Base-by-base conservation (phyloP, 2,113 vertebrate species). In the Oriolus oriolus region DNA sequence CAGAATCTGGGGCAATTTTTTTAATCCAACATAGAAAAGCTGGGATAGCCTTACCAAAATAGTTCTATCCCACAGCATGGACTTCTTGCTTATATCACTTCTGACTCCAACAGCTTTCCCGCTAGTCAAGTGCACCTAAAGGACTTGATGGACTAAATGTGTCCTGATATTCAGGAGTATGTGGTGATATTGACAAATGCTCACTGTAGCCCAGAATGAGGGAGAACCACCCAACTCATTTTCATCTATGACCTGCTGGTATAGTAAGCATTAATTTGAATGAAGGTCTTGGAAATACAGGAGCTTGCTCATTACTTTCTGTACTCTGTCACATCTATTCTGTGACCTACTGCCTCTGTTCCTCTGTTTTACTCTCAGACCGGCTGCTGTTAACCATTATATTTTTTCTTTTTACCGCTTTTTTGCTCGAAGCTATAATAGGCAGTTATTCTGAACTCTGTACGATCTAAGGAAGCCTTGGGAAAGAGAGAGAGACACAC, bases 241-340 rank as follows among this genome's bases (percentile, higher is more conserved):
- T 94, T 95, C 52, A 76, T 79, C 41, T 73, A 26, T 65, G 84
- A 95, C 89, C 77, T 87, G 41, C 37, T 19, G 28, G 52, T 68
- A 89, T 13, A 50, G 71, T 92, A 95, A 96, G 61, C 69, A 78
- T 54, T 97, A 61, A 91, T 97, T 97, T 97, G 93, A 97, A 96
- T 96, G 73, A 53, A 91, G 68, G 41, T 94, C 81, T 95, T 93
- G 60, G 60, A 61, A 97, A 97, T 84, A 37, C 28, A 53, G 18
- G 50, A 81, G 42, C 75, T 87, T 95, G 81, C 90, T 97, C 95
- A 95, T 97, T 97, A 93, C 92, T 90, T 96, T 93, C 93, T 93
- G 41, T 90, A 94, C 84, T 92, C 95, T 96, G 84, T 89, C 35
- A 81, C 85, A 96, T 97, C 78, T 95, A 75, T 96, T 94, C 94